Base-by-base conservation (phyloP, 2,888 invertebrate species). In the Omphaloscelis lunosa region DNA sequence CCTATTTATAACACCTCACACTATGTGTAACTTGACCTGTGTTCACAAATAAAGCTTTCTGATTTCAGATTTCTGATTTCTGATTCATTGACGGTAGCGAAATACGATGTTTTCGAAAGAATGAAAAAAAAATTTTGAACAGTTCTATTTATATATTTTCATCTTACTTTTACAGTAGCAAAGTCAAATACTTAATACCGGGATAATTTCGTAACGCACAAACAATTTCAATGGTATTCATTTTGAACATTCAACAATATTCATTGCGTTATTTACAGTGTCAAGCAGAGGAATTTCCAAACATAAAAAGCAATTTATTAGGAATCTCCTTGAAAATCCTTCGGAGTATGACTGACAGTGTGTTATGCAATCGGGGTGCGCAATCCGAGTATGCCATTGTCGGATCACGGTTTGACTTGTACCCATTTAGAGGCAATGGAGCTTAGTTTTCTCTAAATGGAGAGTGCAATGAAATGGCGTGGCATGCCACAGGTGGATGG, bases 401-500 rank as follows among this genome's bases (percentile, higher is more conserved):
- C 27, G 17, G 23, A 39, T 39, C 12, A 8, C 20, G 27, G 27
- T 39, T 29, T 41, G 62, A 51, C 6, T 23, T 51, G 23, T 39
- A 9, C n/a, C 8, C 27, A 27, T 41, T 41, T 29, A 7, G 27
- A 9, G 29, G 11, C 20, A 27, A 11, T 17, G 9, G 17, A 17
- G 23, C 11, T 41, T 41, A 27, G 5, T 51, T 41, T 56, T 41
- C 41, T 41, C 29, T 17, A 23, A 4, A n/a, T n/a, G 29, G 5
- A 41, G 41, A 11, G 61, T 53, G n/a, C 0, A 39, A 59, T 59
- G 27, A 75, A 62, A 53, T 62, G 27, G 20, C n/a, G 23, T 27
- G 17, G 45, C 4, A 77, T 56, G 65, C 45, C 23, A 45, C 53
- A 77, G 53, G 78, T 78, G 45, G 66, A 75, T 45, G 15, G 27